Conservation (phyloP, 1,140 invertebrate genomes). For the Andricus grossulariae region DNA sequence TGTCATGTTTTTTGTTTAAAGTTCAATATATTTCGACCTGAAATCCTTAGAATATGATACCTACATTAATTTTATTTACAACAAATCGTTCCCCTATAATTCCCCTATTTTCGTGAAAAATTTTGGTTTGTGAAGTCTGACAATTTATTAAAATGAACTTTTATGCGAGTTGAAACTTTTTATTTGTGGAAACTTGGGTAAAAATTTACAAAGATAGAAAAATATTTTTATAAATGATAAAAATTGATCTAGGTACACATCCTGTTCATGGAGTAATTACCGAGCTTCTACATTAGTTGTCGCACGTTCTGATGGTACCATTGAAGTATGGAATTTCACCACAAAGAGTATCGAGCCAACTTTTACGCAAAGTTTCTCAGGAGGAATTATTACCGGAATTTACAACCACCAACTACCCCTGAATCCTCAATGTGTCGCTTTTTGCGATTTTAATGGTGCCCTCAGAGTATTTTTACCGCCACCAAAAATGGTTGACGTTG, state of each 20-base stretch:
- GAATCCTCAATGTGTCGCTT: constrained; percentile 62
- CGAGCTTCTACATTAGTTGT: constrained; percentile 75
- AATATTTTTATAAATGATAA: too few species aligned
- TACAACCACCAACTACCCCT: constrained; percentile 59
- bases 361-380: constrained; percentile 63
- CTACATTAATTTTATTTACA: too few species aligned
- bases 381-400: constrained; percentile 66
- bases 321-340: constrained; percentile 79
- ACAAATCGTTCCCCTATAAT: too few species aligned
- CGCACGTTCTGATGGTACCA: constrained; percentile 74
- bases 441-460: constrained; percentile 78
- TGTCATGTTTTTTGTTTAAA: too few species aligned
- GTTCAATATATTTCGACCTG: too few species aligned
- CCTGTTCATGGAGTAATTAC: constrained; percentile 74
- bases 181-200: too few species aligned
- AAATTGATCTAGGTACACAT: constrained; percentile 69
- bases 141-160: too few species aligned
- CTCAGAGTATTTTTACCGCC: constrained; percentile 79
- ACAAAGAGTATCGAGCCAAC: constrained; percentile 67
- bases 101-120: too few species aligned
- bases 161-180: too few species aligned
- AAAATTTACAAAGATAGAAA: too few species aligned
- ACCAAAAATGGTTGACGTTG: constrained; percentile 65
- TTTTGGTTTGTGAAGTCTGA: too few species aligned
- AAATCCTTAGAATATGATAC: too few species aligned